Percentiles rank a stretch among this genome's conserved stretches.
These are phyloP conservation scores for Crioceris asparagi DNA, from an alignment of 2,888 invertebrate species.

Conservation along the genomic window DNA sequence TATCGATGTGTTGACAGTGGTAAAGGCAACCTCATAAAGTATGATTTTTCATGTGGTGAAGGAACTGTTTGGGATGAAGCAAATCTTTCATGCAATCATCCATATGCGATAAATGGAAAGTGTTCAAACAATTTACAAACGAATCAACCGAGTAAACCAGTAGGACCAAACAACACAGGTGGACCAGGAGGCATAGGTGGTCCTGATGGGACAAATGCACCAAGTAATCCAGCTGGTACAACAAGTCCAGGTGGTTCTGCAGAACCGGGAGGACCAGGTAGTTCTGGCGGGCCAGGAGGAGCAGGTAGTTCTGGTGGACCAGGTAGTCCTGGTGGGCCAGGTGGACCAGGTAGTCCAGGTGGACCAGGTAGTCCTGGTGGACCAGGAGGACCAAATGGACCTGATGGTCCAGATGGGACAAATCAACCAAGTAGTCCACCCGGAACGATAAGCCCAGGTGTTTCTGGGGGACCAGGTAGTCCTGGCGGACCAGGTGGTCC, in stretches of 20 bases:
- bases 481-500: background rate
- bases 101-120: slow-evolving; percentile 42
- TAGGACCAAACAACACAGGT: slow-evolving; percentile 7
- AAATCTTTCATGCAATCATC: slow-evolving; percentile 59
- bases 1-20: slow-evolving; percentile 61
- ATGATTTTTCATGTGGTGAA: slow-evolving; percentile 61
- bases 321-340: background rate
- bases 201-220: background rate
- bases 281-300: background rate
- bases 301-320: background rate
- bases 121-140: slow-evolving; percentile 17
- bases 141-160: slow-evolving; percentile 1
- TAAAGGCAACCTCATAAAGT: slow-evolving; percentile 48
- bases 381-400: background rate
- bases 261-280: background rate
- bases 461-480: background rate
- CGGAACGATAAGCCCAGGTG: background rate
- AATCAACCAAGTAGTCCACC: background rate
- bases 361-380: background rate
- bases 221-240: background rate
- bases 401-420: background rate
- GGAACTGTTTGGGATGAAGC: slow-evolving; percentile 69
- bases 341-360: background rate
- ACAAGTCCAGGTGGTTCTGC: background rate
- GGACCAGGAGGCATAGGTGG: slow-evolving; percentile 1